phyloP scores from a whole-genome alignment of 1,140 invertebrate species.

The Leptinotarsa defecta region DNA sequence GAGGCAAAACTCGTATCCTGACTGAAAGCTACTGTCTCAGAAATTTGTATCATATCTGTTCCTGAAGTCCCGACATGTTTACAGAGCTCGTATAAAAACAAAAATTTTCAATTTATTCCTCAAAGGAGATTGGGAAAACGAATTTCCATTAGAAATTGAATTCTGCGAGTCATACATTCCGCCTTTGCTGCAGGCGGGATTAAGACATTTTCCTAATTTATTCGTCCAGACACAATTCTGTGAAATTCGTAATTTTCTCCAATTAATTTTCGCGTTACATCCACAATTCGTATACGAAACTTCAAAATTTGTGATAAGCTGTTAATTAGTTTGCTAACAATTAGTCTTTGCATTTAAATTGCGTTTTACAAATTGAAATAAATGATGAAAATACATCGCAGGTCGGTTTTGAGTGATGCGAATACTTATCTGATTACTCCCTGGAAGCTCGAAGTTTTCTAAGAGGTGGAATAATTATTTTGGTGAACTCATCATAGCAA shows the following conservation, averaged over 20 bases:
- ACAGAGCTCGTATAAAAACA: background rate
- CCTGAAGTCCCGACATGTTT: background rate
- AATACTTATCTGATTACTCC: background rate
- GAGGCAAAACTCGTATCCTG: too few species aligned
- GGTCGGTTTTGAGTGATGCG: background rate
- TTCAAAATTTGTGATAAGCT: slow-evolving; percentile 28
- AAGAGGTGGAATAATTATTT: background rate
- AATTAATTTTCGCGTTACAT: slow-evolving; percentile 24
- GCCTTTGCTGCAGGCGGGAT: background rate
- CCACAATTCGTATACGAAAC: slow-evolving; percentile 3
- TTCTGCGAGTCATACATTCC: background rate
- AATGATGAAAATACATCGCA: slow-evolving; percentile 11
- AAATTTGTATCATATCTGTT: background rate
- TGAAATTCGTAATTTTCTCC: slow-evolving; percentile 27
- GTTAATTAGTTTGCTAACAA: slow-evolving; percentile 44
- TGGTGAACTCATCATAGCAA: background rate
- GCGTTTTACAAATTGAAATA: slow-evolving; percentile 42
- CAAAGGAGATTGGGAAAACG: background rate
- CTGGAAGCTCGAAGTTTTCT: background rate
- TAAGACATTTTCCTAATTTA: slow-evolving; percentile 28
- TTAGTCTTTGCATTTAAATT: slow-evolving; percentile 46
- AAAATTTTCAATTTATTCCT: slow-evolving; percentile 1
- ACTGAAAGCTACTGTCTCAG: background rate
- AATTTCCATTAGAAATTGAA: slow-evolving; percentile 7
- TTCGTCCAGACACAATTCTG: slow-evolving; percentile 17